Conservation (phyloP, 2,888 invertebrate genomes). For the Leptopilina drosophilae region DNA sequence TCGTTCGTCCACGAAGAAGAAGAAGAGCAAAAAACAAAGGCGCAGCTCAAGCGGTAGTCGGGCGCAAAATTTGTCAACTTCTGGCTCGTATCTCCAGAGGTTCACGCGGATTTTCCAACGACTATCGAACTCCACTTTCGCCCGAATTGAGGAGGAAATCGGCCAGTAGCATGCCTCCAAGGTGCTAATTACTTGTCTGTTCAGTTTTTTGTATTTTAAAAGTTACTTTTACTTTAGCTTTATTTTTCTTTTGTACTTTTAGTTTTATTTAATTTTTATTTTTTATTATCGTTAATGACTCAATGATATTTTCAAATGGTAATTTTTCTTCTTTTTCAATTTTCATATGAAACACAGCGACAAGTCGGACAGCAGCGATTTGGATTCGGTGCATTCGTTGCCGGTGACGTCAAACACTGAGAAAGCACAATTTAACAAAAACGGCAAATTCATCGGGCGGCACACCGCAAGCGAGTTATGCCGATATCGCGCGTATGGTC, state of each 20-base stretch:
- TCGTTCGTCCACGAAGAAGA: constrained; percentile 88
- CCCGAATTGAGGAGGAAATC: constrained; percentile 81
- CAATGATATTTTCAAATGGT: too few species aligned
- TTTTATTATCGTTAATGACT: too few species aligned
- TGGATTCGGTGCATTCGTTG: constrained; percentile 91
- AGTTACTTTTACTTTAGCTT: too few species aligned
- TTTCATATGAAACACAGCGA: constrained; percentile 76
- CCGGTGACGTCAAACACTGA: constrained; percentile 80
- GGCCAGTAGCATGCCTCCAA: constrained; percentile 87
- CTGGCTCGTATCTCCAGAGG: constrained; percentile 72
- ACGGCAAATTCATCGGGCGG: constrained; percentile 73
- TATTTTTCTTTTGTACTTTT: too few species aligned
- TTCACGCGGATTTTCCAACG: constrained; percentile 70
- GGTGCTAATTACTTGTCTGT: constrained; percentile 59
- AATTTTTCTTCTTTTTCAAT: too few species aligned
- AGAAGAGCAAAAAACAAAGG: constrained; percentile 86
- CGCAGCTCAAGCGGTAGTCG: constrained; percentile 74
- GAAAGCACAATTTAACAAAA: constrained; percentile 72
- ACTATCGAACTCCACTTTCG: constrained; percentile 71
- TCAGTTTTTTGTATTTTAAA: not conserved
- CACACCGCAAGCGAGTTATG: constrained; percentile 84
- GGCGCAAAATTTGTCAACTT: constrained; percentile 72
- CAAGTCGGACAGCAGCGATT: constrained; percentile 90
- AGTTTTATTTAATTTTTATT: too few species aligned
- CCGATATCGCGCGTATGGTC: constrained; percentile 86